Evolutionary conservation across 2,797 vertebrate genomes (phyloP).

Genomic region (Pangasius larnaudii): DNA sequence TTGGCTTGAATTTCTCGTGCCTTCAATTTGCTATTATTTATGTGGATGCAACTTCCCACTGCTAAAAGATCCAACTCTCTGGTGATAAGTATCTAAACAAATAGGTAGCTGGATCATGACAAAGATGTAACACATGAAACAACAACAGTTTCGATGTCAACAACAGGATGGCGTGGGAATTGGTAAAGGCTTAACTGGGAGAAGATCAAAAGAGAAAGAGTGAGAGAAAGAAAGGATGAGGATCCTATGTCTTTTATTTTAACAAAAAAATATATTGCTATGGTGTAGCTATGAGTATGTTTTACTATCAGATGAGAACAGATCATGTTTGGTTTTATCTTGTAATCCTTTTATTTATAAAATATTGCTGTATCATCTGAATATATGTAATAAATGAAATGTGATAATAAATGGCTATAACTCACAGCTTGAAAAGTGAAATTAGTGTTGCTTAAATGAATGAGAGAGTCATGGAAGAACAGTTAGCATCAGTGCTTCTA

Average conservation of each 20-base stretch:
- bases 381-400: no score
- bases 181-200: neutral
- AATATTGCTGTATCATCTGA: no score
- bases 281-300: neutral
- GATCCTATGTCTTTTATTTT: neutral
- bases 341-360: no score
- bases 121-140: neutral
- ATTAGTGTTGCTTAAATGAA: no score
- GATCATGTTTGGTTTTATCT: neutral
- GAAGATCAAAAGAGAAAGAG: neutral
- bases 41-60: neutral
- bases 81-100: no score
- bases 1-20: neutral
- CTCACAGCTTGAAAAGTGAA: no score
- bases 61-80: neutral
- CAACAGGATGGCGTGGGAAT: neutral
- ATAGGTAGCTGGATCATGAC: no score
- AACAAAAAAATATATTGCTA: neutral
- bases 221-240: neutral
- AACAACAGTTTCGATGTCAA: neutral
- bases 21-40: neutral
- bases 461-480: no score
- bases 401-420: no score
- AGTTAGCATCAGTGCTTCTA: no score
- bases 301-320: neutral